Percentiles rank a stretch among this genome's conserved stretches.
Conservation (phyloP, 2,888 invertebrate species). For the Resseliella maxima region DNA sequence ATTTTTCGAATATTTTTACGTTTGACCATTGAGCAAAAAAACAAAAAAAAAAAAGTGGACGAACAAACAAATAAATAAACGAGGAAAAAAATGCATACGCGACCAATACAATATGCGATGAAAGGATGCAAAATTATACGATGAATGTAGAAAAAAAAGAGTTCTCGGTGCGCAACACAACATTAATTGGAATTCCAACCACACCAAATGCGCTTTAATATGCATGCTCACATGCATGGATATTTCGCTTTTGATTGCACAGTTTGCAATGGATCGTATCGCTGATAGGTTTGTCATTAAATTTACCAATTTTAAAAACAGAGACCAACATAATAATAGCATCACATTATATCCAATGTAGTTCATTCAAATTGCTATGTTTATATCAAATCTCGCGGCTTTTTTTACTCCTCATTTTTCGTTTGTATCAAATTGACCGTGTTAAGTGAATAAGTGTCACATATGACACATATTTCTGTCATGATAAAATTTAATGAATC, state of each 20-base stretch:
- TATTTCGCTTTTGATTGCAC: background rate
- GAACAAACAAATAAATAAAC: background rate
- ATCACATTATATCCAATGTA: background rate
- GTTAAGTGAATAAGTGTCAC: slow-evolving; percentile 48
- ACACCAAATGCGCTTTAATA: background rate
- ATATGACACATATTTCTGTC: slow-evolving; percentile 9
- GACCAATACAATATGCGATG: background rate
- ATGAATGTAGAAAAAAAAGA: background rate
- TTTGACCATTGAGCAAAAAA: background rate
- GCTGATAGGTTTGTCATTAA: slow-evolving; percentile 11
- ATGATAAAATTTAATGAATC: background rate
- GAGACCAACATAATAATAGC: slow-evolving; percentile 41
- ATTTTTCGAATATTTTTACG: background rate
- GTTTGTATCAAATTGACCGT: background rate
- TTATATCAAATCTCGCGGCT: background rate
- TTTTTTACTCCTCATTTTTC: background rate
- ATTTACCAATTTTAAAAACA: slow-evolving; percentile 23
- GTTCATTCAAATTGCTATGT: background rate
- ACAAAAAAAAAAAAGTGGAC: background rate
- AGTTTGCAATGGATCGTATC: background rate
- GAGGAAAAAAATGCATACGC: background rate
- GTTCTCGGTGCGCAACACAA: background rate
- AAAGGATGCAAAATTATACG: background rate
- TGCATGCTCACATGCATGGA: background rate
- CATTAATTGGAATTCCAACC: background rate